Percentiles rank a stretch among this genome's conserved stretches.
Evolutionary conservation across 2,797 vertebrate genomes (phyloP).

Genomic region (Choloepus didactylus): DNA sequence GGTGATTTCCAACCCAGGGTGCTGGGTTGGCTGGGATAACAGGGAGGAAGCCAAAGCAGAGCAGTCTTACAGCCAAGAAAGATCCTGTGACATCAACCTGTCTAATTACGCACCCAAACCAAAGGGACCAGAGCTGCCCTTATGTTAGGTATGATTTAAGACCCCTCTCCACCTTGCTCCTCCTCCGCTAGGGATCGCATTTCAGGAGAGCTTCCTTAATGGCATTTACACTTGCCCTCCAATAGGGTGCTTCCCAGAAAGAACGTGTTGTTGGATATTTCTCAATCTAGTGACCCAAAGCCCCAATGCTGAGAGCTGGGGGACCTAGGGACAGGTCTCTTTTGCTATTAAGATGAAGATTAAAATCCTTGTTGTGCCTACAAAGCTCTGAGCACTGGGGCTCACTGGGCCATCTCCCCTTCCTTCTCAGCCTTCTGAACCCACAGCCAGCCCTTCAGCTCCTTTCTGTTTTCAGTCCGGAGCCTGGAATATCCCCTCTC

Average conservation of each 20-base stretch:
- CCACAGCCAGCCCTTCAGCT: neutral
- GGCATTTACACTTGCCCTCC: too few relatives aligned
- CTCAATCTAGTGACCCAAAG: neutral
- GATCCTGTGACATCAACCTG: too few relatives aligned
- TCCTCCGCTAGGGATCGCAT: too few relatives aligned
- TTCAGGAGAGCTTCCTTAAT: fast-evolving
- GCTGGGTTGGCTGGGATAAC: neutral
- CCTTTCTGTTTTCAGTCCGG: neutral
- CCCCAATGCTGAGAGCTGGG: neutral
- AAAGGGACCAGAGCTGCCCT: neutral
- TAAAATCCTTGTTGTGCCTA: neutral
- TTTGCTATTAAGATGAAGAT: neutral
- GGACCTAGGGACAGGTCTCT: neutral
- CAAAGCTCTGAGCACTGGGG: neutral
- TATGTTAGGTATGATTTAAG: neutral
- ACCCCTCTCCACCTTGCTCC: neutral
- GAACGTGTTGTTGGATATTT: neutral
- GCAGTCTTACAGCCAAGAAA: neutral
- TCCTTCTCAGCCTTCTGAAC: neutral
- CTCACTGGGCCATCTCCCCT: neutral
- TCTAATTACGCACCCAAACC: neutral
- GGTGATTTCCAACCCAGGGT: neutral
- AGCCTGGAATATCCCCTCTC: neutral
- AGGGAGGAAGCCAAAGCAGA: too few relatives aligned
- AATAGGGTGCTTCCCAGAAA: neutral